These are phyloP conservation scores for Bombyx huttoni DNA, from an alignment of 2,888 invertebrate genomes.

Conservation along the genomic window DNA sequence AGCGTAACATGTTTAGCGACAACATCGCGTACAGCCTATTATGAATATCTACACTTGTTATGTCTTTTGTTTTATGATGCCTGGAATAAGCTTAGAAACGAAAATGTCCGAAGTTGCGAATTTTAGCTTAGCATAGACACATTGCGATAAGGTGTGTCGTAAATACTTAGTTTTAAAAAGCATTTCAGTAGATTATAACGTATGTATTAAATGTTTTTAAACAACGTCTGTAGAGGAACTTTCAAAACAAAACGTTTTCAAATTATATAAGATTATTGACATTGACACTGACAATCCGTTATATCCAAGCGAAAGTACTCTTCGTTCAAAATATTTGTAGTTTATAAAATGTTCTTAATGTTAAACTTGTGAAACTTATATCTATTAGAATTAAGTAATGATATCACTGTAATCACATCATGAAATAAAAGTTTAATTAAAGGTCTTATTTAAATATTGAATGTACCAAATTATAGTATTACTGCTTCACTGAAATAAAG, in stretches of 20 bases:
- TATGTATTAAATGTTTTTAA: background rate
- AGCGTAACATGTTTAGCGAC: background rate
- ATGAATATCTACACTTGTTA: background rate
- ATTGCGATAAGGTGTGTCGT: background rate
- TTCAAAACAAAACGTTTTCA: background rate
- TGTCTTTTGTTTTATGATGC: background rate
- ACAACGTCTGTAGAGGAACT: background rate
- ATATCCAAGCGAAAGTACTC: background rate
- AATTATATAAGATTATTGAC: background rate
- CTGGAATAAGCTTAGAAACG: background rate
- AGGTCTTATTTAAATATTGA: conserved; percentile 21
- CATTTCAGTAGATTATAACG: background rate
- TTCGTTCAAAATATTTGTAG: background rate
- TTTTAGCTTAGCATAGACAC: background rate
- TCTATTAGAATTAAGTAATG: conserved; percentile 8
- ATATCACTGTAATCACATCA: conserved; percentile 18
- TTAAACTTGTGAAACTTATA: background rate
- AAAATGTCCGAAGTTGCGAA: background rate
- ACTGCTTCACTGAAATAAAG: conserved; percentile 55
- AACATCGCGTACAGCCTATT: background rate
- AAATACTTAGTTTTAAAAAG: background rate
- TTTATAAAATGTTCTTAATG: background rate
- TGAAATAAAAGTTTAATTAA: conserved; percentile 12
- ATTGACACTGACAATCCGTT: background rate
- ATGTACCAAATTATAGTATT: conserved; percentile 33